phyloP scores from a whole-genome alignment of 2,797 vertebrate species.

The Pantherophis alleghaniensis region DNA sequence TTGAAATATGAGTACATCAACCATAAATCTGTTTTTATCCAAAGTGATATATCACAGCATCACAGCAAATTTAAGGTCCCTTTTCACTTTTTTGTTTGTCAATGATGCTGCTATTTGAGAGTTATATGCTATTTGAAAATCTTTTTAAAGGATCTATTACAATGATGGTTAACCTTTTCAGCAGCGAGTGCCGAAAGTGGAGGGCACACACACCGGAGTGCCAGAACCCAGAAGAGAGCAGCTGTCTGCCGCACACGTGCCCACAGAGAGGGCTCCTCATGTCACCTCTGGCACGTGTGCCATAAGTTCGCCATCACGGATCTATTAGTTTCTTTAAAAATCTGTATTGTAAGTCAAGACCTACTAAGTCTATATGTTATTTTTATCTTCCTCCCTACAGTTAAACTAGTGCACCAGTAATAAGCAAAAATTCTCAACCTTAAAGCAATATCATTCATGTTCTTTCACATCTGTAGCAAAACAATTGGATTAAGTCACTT shows the following conservation, averaged over 20 bases:
- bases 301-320: too few species aligned
- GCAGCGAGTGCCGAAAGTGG: too few species aligned
- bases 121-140: neutral
- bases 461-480: neutral
- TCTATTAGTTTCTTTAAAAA: neutral
- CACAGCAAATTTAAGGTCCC: neutral
- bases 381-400: neutral
- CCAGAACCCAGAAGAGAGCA: too few species aligned
- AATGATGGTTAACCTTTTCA: too few species aligned
- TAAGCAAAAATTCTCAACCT: neutral
- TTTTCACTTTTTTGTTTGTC: neutral
- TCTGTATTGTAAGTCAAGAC: neutral
- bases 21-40: neutral
- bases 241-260: too few species aligned
- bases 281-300: too few species aligned
- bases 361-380: neutral
- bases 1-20: neutral
- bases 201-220: too few species aligned
- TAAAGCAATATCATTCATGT: neutral
- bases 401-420: neutral
- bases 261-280: too few species aligned
- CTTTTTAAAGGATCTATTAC: neutral
- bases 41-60: neutral
- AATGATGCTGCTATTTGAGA: neutral
- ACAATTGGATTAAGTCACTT: constrained; percentile 4